Evolutionary conservation across 2,888 invertebrate genomes (phyloP), one percentile per base, ranked within the genome.

Genomic region (Micoletzkya japonica): DNA sequence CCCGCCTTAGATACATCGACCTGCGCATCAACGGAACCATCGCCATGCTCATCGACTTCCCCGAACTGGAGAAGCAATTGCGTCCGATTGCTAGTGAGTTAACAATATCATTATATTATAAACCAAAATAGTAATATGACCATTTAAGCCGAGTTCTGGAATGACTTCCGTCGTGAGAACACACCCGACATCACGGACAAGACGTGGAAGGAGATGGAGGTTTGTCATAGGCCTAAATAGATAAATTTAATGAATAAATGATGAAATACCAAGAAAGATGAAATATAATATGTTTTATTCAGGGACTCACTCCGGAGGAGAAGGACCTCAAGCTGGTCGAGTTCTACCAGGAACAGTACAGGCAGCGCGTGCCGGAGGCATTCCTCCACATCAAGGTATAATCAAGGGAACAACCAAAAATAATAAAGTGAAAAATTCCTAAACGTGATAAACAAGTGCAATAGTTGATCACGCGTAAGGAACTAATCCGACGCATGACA

Each of bases 1-100:
- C n/a, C n/a, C n/a, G n/a, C n/a, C n/a, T n/a, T n/a, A 75, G 77
- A n/a, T 86, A 87, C 73, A 87, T 88, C 70, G 86, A 87, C 72
- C 81, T 86, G 71, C 85, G 88, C 56, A 87, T 88, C 78, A 86
- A 85, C 68, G 85, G 83, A 60, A 85, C 85, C 37, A 70, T 85
- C 56, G 81, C 81, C 44, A 84, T 86, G 84, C 79, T 86, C 60
- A 78, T 78, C 50, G 85, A 85, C 69, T 82, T 84, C 75, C 83
- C 85, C 37, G 74, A 81, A 36, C 72, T 85, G 24, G 84, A 85
- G 71, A 72, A 70, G 59, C 78, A 83, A 72, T 75, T 85, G 24
- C 76, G 77, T 20, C 83, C 84, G 57, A 78, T 82, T 59, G 82
- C 82, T 2, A 70, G 77, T 80, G 26, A 61, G 75, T 57, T 20